These are phyloP conservation scores for Azemiops feae DNA, from an alignment of 2,113 vertebrate genomes.

Conservation along the genomic window DNA sequence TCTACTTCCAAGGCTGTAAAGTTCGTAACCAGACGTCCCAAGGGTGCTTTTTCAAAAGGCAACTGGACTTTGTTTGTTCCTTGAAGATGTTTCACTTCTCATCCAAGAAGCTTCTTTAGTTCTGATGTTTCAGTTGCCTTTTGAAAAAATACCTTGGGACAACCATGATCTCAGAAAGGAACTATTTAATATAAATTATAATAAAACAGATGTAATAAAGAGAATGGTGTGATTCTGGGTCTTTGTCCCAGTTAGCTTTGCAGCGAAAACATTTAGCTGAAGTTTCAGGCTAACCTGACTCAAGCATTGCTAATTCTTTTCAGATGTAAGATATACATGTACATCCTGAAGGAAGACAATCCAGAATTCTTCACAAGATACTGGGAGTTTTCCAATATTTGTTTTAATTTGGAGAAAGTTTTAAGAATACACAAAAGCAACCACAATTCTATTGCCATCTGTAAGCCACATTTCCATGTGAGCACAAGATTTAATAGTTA, in stretches of 20 bases:
- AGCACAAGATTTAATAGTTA: not conserved
- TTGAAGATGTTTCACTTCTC: not conserved
- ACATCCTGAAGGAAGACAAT: not conserved
- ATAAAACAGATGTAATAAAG: not conserved
- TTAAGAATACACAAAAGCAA: not conserved
- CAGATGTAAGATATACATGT: not conserved
- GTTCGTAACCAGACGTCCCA: not conserved
- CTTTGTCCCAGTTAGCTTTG: not conserved
- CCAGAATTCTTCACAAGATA: not conserved
- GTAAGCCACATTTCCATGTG: not conserved
- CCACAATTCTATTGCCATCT: not conserved
- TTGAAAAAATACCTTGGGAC: not conserved
- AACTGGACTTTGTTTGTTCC: not conserved
- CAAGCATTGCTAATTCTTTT: not conserved
- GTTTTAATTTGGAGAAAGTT: not conserved
- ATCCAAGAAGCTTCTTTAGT: not conserved
- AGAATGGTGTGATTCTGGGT: not conserved
- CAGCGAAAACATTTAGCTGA: not conserved
- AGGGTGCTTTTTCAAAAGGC: not conserved
- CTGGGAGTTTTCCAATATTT: not conserved
- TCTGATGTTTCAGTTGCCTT: not conserved
- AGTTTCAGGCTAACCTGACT: not conserved
- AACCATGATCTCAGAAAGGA: not conserved
- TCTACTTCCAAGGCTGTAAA: not conserved
- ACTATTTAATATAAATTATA: not conserved